Evolutionary conservation across 2,113 vertebrate species (phyloP), one percentile per base, ranked within the genome.

Genomic region (Lepus europaeus): DNA sequence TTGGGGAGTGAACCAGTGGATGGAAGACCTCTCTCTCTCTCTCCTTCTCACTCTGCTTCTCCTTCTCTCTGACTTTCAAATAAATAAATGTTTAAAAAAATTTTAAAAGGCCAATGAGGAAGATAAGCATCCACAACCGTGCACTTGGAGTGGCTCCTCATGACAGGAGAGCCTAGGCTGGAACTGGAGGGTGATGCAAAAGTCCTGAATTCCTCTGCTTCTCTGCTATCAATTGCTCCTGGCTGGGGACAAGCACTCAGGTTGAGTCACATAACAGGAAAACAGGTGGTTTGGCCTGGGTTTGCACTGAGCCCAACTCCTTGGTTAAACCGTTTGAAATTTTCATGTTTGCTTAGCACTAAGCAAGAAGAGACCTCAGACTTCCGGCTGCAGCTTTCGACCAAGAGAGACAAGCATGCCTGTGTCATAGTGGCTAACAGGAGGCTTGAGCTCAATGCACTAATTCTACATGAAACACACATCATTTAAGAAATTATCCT

Each of bases 401-500:
- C 53, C n/a, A 61, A 70, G 36, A 64, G 63, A 56, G 25, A 51
- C 25, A 76, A 45, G 92, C 6, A 5, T 3, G 9, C 63, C 64
- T 73, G 8, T 31, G 29, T 56, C 19, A 0, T 33, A 16, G 80
- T 27, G 12, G 88, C 89, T n/a, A 68, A 20, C 11, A 16, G 64
- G 64, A 45, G 51, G 33, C 83, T 61, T 3, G 13, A 61, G 13
- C 11, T 87, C 76, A 31, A 1, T 68, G 51, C 64, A 23, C 49
- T 90, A 17, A 69, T 20, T 82, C 76, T 39, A 19, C 23, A 13
- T 11, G 39, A 83, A 83, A 77, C 31, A 82, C 77, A 94, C 56
- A 93, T 33, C 80, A 87, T 94, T 95, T 93, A 78, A 68, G 77
- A 97, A 96, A 0, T 96, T 95, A 90, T 83, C 81, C 93, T 95